These are phyloP conservation scores for Gonocerus acuteangulatus DNA, from an alignment of 2,888 invertebrate species.

Conservation along the genomic window DNA sequence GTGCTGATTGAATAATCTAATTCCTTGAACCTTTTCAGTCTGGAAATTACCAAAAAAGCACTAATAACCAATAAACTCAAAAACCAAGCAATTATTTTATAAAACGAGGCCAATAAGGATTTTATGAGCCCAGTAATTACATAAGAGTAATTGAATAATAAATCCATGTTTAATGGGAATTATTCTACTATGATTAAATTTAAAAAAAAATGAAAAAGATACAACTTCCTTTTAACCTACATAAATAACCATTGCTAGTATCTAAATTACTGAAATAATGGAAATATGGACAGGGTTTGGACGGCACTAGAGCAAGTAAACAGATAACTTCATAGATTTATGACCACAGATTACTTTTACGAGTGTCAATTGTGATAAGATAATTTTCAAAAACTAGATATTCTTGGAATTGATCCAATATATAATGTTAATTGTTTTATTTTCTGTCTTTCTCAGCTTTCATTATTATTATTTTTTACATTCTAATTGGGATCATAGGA, in stretches of 20 bases:
- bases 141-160: no score
- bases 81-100: no score
- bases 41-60: no score
- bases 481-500: no score
- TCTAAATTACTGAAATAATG: conserved; percentile 11
- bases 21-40: no score
- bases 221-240: conserved; percentile 12
- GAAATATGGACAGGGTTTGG: neutral
- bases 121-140: no score
- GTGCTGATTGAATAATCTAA: no score
- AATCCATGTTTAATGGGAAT: neutral
- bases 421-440: no score
- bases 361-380: conserved; percentile 15
- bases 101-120: no score
- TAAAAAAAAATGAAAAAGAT: neutral
- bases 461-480: no score
- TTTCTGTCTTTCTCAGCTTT: no score
- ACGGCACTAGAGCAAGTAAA: neutral
- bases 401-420: conserved; percentile 10
- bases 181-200: neutral
- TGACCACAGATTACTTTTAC: conserved; percentile 18
- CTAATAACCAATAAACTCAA: no score
- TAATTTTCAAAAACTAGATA: neutral
- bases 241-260: conserved; percentile 11
- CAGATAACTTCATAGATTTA: conserved; percentile 14